Evolutionary conservation across 2,113 vertebrate genomes (phyloP).

Genomic region (Xyliphius kryptos): DNA sequence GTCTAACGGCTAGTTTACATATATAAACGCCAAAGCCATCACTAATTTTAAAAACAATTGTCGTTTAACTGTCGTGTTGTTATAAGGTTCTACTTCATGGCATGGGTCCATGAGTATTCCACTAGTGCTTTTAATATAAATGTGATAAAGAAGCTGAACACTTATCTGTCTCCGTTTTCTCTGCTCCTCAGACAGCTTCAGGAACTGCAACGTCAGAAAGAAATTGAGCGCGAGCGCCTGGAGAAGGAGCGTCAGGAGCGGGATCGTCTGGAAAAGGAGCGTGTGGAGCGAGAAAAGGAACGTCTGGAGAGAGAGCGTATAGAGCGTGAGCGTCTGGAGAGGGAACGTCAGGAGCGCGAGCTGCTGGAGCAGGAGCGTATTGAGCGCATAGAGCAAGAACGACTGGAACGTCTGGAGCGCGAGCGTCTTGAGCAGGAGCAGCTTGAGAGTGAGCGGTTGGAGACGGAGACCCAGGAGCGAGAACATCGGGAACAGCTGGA

Average conservation of each 20-base stretch:
- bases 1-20: too few species aligned
- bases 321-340: conserved; percentile 65
- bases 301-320: conserved; percentile 51
- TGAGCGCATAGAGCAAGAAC: conserved; percentile 55
- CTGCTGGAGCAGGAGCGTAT: conserved; percentile 52
- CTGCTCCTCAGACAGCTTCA: background rate
- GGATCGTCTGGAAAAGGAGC: conserved; percentile 67
- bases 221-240: conserved; percentile 61
- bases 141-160: conserved; percentile 85
- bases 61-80: too few species aligned
- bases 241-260: conserved; percentile 61
- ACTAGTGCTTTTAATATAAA: too few species aligned
- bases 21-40: too few species aligned
- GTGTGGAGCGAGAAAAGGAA: conserved; percentile 60
- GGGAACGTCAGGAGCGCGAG: conserved; percentile 73
- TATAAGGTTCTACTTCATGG: too few species aligned
- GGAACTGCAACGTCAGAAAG: conserved; percentile 39
- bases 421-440: conserved; percentile 73
- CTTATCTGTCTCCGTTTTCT: too few species aligned
- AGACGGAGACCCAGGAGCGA: conserved; percentile 64
- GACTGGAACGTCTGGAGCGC: conserved; percentile 68
- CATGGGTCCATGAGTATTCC: too few species aligned
- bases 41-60: too few species aligned
- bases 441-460: conserved; percentile 67
- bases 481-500: conserved; percentile 72